Evolutionary conservation across 2,797 vertebrate genomes (phyloP), one percentile per base, ranked within the genome.

Genomic region (Tachyglossus aculeatus): DNA sequence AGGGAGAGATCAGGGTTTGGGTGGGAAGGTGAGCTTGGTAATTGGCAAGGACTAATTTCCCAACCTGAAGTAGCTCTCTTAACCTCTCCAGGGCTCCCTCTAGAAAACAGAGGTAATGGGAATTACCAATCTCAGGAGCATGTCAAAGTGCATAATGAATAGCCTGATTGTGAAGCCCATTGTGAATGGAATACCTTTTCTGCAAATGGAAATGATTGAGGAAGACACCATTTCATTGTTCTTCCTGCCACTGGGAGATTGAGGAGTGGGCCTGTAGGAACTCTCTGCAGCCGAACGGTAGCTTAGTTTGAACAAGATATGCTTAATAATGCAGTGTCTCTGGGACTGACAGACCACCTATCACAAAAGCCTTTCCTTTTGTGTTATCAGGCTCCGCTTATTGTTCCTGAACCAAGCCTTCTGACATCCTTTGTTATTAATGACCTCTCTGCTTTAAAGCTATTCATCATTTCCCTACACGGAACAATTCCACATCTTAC

Each of bases 381-480:
- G 47, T 52, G 72, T 21, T 16, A 67, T 80, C 62, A 74, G n/a
- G 18, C 7, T 71, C 39, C 25, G 40, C 48, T 56, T 77, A 54
- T 69, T 55, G 34, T 58, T 68, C 38, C 32, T 72, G 31, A 64
- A 79, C 57, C 61, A 71, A 84, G 27, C 2, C 21, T 67, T 77
- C 54, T 80, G 69, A 78, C 70, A 78, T 48, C 11, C 22, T 78
- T 83, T 78, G 37, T 37, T 71, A 45, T 75, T 75, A 82, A 75
- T 83, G 61, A 74, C 66, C 78, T 53, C 67, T 66, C 57, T 83
- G 5, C 68, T 77, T 64, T 65, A 57, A 84, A 81, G 68, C 2
- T 33, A 69, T 52, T 85, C 54, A 79, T 80, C 67, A 75, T 50
- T 74, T 61, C 53, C 41, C 74, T 71, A 86, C 87, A 77, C 36